These are phyloP conservation scores for Catamblyrhynchus diadema DNA, from an alignment of 2,797 vertebrate species.

Conservation along the genomic window DNA sequence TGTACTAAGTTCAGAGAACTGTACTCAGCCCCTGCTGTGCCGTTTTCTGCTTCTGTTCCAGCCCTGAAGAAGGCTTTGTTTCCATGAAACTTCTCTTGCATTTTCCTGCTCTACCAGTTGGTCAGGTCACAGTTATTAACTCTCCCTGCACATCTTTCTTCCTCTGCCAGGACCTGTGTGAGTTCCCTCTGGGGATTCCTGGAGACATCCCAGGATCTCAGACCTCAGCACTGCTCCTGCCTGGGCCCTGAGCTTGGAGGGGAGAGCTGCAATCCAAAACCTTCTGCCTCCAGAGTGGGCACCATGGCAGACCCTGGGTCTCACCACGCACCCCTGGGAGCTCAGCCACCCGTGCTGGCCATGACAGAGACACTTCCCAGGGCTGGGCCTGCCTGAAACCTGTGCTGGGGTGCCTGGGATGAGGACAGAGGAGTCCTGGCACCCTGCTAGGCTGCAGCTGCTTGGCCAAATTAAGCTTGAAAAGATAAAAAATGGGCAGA, in stretches of 20 bases:
- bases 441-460: neutral
- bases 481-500: neutral
- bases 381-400: neutral
- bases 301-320: neutral
- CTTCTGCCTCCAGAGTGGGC: neutral
- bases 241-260: neutral
- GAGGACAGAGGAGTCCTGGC: neutral
- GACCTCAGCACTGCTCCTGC: neutral
- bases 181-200: slow-evolving; percentile 25
- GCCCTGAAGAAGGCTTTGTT: slow-evolving; percentile 31
- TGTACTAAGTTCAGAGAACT: neutral
- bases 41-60: neutral
- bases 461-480: neutral
- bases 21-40: neutral
- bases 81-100: neutral
- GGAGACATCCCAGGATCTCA: neutral
- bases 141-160: slow-evolving; percentile 54
- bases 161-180: slow-evolving; percentile 51
- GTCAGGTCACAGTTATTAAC: slow-evolving; percentile 32
- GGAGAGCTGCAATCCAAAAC: neutral
- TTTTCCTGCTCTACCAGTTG: slow-evolving; percentile 60
- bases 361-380: neutral
- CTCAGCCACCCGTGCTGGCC: neutral
- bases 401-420: rapidly evolving
- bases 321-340: rapidly evolving